Evolutionary conservation across 2,888 invertebrate species (phyloP).

Genomic region (Cantharis flavilabris): DNA sequence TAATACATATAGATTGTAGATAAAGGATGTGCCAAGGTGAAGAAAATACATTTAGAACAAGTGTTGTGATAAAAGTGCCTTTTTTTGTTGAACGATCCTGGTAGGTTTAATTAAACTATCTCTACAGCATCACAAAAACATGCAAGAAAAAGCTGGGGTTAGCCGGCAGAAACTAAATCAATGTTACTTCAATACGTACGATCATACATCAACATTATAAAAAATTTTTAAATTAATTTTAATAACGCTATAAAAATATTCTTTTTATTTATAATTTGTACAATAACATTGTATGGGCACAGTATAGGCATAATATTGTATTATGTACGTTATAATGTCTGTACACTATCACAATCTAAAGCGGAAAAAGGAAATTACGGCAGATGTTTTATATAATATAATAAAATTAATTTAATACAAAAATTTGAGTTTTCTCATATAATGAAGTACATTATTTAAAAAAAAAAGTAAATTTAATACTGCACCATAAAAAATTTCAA

Average conservation of each 20-base stretch:
- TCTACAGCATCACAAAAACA: too few relatives aligned
- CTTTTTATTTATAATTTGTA: background rate
- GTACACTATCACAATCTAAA: constrained; percentile 2
- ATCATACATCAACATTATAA: background rate
- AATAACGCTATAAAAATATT: background rate
- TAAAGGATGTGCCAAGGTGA: too few relatives aligned
- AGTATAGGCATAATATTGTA: background rate
- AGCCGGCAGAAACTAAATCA: background rate
- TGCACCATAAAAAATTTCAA: background rate
- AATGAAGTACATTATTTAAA: background rate
- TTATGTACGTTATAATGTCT: background rate
- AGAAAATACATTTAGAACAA: too few relatives aligned
- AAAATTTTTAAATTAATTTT: background rate
- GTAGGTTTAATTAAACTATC: too few relatives aligned
- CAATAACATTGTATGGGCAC: background rate
- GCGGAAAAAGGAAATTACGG: constrained; percentile 14
- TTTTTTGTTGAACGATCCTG: too few relatives aligned
- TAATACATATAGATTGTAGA: too few relatives aligned
- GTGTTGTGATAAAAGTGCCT: too few relatives aligned
- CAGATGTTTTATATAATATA: background rate
- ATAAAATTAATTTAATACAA: background rate
- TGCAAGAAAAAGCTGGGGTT: background rate
- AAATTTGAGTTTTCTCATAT: background rate
- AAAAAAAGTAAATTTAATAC: background rate
- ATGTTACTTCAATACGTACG: background rate